phyloP scores from a whole-genome alignment of 2,888 invertebrate genomes.

The Oligia strigilis region DNA sequence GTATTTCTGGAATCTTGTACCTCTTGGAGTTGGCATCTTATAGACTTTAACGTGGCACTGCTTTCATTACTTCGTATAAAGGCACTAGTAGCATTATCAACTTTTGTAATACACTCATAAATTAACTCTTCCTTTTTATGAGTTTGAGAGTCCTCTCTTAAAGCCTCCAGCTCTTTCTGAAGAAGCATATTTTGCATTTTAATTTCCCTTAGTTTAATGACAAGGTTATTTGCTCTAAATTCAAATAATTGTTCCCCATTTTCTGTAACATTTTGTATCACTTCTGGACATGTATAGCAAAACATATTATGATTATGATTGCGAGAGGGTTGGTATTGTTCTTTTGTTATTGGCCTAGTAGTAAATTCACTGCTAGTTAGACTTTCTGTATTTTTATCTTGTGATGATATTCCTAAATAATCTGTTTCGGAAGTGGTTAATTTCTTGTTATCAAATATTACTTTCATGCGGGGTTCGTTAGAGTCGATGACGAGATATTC shows the following conservation, averaged over 20 bases:
- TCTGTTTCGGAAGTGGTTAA: constrained; percentile 69
- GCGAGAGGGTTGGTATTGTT: constrained; percentile 26
- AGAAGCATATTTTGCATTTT: constrained; percentile 82
- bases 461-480: constrained; percentile 72
- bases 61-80: constrained; percentile 71
- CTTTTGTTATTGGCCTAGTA: constrained; percentile 21
- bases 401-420: constrained; percentile 62
- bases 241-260: constrained; percentile 74
- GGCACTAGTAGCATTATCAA: constrained; percentile 75
- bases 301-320: constrained; percentile 63
- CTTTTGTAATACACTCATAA: constrained; percentile 66
- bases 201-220: constrained; percentile 83
- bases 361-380: constrained; percentile 57
- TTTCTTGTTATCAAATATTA: constrained; percentile 71
- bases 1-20: constrained; percentile 76
- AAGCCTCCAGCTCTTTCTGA: constrained; percentile 75
- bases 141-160: constrained; percentile 75
- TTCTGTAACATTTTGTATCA: constrained; percentile 21
- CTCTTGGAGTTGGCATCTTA: constrained; percentile 79
- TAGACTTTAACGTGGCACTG: constrained; percentile 71
- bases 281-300: constrained; percentile 71
- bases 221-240: constrained; percentile 79
- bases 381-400: constrained; percentile 63
- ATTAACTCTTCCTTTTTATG: constrained; percentile 61
- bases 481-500: constrained; percentile 77